Evolutionary conservation across 1,140 invertebrate genomes (phyloP).

Genomic region (Aphis craccivora): DNA sequence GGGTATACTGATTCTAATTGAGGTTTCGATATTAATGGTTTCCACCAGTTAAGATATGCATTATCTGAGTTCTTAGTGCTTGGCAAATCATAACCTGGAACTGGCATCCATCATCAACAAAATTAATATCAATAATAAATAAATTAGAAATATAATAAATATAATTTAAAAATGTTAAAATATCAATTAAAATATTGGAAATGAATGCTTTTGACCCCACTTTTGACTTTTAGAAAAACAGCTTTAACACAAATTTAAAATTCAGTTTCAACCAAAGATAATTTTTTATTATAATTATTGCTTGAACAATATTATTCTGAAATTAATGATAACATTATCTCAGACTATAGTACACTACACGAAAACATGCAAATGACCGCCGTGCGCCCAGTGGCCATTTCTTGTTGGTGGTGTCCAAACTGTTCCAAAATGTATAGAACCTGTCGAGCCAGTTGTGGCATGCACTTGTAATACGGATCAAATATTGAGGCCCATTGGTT

Average conservation of each 20-base stretch:
- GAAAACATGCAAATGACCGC: no score
- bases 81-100: slow-evolving; percentile 42
- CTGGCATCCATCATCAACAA: slow-evolving; percentile 7
- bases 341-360: neutral
- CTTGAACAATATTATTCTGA: no score
- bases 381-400: no score
- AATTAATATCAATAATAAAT: neutral
- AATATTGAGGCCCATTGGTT: no score
- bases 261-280: neutral
- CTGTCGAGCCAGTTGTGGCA: no score
- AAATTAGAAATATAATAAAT: neutral
- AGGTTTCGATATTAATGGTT: slow-evolving; percentile 65
- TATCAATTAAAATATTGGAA: neutral
- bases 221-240: neutral
- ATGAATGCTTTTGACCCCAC: neutral
- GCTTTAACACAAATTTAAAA: neutral
- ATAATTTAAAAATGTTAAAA: neutral
- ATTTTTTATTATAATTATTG: neutral
- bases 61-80: slow-evolving; percentile 60
- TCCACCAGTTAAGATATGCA: slow-evolving; percentile 67
- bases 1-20: slow-evolving; percentile 69
- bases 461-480: no score
- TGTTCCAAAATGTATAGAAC: no score
- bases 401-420: no score
- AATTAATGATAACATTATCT: neutral